These are phyloP conservation scores for Odontothrips loti DNA, from an alignment of 2,888 invertebrate species.

Conservation along the genomic window DNA sequence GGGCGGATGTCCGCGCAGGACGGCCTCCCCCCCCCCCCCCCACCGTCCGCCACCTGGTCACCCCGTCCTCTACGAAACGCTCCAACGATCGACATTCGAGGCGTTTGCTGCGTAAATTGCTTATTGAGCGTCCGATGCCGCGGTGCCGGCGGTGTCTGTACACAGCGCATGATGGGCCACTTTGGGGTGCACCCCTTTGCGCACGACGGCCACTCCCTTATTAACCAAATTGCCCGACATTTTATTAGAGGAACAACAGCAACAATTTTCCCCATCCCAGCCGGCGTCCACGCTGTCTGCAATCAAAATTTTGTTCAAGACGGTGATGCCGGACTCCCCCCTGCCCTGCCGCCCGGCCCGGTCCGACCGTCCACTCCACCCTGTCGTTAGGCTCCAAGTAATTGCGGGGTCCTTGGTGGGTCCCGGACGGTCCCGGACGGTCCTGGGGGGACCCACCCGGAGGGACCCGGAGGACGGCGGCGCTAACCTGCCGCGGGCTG, in stretches of 20 bases:
- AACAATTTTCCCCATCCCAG: background rate
- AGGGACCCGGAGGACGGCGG: background rate
- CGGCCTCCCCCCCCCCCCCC: no score
- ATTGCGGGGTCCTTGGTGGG: constrained; percentile 4
- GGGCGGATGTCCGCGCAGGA: no score
- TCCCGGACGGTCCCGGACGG: background rate
- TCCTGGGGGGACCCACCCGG: background rate
- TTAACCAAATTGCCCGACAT: constrained; percentile 20
- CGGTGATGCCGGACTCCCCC: background rate
- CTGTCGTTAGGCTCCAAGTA: constrained; percentile 11
- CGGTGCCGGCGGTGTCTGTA: background rate
- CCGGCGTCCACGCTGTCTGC: background rate
- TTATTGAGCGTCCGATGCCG: background rate
- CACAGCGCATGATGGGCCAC: background rate
- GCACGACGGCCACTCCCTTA: background rate
- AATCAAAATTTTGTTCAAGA: constrained; percentile 23
- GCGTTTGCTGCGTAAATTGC: background rate
- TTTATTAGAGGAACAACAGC: constrained; percentile 18
- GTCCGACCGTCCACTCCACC: background rate
- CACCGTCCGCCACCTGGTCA: no score
- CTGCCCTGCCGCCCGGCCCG: background rate
- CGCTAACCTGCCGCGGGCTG: background rate
- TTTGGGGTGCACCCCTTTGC: no score
- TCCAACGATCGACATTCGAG: no score
- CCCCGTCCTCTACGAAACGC: no score